These are phyloP conservation scores for Sinohyriopsis cumingii DNA, from an alignment of 2,888 invertebrate genomes.

Conservation along the genomic window DNA sequence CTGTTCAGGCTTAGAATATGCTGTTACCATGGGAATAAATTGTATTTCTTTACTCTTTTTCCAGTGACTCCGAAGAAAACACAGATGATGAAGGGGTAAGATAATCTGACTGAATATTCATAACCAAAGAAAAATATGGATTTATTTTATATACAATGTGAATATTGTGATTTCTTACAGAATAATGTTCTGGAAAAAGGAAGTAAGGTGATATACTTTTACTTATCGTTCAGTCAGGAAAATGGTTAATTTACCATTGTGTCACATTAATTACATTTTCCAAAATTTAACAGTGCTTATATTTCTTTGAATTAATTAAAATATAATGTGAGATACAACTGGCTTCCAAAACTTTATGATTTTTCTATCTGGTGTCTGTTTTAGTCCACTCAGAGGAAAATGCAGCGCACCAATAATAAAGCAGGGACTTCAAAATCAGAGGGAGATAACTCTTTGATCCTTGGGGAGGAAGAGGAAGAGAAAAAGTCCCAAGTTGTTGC, in stretches of 20 bases:
- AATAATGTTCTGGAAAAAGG: too few species aligned
- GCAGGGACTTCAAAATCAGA: slow-evolving; percentile 10
- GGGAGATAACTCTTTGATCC: slow-evolving; percentile 47
- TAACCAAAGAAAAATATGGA: background rate
- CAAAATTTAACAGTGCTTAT: too few species aligned
- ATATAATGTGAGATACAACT: background rate
- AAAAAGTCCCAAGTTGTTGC: slow-evolving; percentile 25
- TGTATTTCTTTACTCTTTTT: slow-evolving; percentile 12
- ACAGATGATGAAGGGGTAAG: slow-evolving; percentile 59
- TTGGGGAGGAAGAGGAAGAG: slow-evolving; percentile 45
- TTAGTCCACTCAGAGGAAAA: slow-evolving; percentile 26
- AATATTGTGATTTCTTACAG: too few species aligned
- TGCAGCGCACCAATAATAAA: slow-evolving; percentile 10
- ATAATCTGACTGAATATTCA: background rate
- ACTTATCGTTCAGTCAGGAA: too few species aligned
- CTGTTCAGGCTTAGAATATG: too few species aligned
- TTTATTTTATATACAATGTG: background rate
- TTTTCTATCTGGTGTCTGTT: slow-evolving; percentile 2
- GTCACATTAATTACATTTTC: too few species aligned
- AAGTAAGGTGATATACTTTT: too few species aligned
- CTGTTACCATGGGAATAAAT: too few species aligned
- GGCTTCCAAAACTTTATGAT: slow-evolving; percentile 1
- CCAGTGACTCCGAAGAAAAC: slow-evolving; percentile 44
- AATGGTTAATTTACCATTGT: too few species aligned
- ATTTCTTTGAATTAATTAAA: too few species aligned